A percentile compares a stretch with the other conserved stretches of the same genome.
phyloP scores from a whole-genome alignment of 2,888 invertebrate genomes.

The Netelia inedita region DNA sequence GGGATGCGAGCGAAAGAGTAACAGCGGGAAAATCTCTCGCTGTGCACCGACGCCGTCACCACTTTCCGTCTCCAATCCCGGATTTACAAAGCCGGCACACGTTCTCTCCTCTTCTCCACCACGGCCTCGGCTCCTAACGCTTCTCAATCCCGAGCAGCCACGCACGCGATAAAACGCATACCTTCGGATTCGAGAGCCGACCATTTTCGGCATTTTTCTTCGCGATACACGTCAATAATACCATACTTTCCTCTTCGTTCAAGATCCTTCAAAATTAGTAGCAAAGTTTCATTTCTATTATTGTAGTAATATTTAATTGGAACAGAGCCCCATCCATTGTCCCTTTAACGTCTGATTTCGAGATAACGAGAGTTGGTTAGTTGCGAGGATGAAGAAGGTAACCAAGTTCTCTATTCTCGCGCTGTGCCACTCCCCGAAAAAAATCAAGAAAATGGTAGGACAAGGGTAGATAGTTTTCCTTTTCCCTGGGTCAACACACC shows the following conservation, averaged over 20 bases:
- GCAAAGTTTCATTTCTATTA: background rate
- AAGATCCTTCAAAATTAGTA: background rate
- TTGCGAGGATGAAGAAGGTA: constrained; percentile 52
- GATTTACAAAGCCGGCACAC: constrained; percentile 54
- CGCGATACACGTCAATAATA: background rate
- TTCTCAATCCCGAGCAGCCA: constrained; percentile 1
- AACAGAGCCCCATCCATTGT: background rate
- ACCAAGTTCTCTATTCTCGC: constrained; percentile 30
- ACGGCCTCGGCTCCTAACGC: no score
- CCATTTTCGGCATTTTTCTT: constrained; percentile 38
- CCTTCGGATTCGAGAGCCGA: constrained; percentile 19
- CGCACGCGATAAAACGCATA: constrained; percentile 53
- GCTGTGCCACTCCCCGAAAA: constrained; percentile 27
- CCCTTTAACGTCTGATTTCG: background rate
- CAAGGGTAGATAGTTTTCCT: constrained; percentile 21
- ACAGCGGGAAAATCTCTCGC: constrained; percentile 41
- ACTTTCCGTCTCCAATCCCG: constrained; percentile 44
- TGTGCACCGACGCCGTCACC: constrained; percentile 30
- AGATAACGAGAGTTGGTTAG: constrained; percentile 54
- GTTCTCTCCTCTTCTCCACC: background rate
- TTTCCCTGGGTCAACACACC: constrained; percentile 44
- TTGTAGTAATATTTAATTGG: no score
- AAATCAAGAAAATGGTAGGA: background rate
- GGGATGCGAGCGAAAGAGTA: constrained; percentile 30
- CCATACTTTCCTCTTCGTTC: no score